Base-by-base conservation (phyloP, 92 coral and sea anemone genomes). In the Epizoanthus fatuus region DNA sequence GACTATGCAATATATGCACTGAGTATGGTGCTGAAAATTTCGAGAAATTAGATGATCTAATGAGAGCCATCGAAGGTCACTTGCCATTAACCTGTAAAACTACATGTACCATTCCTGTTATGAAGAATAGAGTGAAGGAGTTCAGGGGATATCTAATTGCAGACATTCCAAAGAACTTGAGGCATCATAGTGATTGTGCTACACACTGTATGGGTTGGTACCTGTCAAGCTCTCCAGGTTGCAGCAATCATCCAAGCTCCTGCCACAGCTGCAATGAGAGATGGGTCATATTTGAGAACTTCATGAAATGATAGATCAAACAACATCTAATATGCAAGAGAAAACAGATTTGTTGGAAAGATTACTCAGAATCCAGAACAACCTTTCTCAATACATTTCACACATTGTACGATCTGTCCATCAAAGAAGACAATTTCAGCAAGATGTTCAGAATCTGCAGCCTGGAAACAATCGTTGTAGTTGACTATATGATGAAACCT, bases 401-500 rank as follows among this genome's bases (percentile, higher is more conserved):
- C 94, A 91, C 75, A 68, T 86, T 11, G 84, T 91, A n/a, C 80
- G 94, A 59, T 88, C 91, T 32, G 87, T 86, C 69, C 51, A 83
- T 22, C 87, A 79, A 32, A 64, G 91, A 3, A 32, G 14, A 42
- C 68, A 63, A 16, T 90, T 81, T 72, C 72, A 81, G 56, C 57
- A 69, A 58, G 91, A 89, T 6, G 63, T 86, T 16, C 74, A 79
- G 22, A 32, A 71, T 22, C 53, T 91, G n/a, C 6, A 64, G 58
- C 84, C 80, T 4, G 93, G 93, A 90, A 3, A 38, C 90, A n/a
- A 59, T 90, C 4, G 83, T 73, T 53, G 93, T 86, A 13, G 52
- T 86, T 17, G 87, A 88, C 45, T 88, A 88, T 60, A 91, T 87
- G 94, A 87, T 87, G 91, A 91, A 87, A 73, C 89, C 87, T 22